phyloP scores from a whole-genome alignment of 2,888 invertebrate genomes.

The Pristionchus arcanus region DNA sequence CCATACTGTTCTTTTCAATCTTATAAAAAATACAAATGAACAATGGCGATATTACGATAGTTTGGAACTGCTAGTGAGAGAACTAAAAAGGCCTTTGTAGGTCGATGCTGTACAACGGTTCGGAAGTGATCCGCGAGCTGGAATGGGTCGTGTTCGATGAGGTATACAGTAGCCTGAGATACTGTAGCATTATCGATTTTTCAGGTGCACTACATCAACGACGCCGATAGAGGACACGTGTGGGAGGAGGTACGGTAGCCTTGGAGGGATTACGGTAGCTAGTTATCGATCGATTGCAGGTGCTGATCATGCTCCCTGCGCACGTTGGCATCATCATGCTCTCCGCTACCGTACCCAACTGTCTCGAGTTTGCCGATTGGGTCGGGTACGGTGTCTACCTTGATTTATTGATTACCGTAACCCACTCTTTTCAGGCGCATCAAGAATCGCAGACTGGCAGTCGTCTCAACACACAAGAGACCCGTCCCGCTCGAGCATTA shows the following conservation, averaged over 20 bases:
- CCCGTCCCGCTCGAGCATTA: constrained; percentile 97
- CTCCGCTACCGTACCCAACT: constrained; percentile 98
- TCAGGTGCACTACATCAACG: constrained; percentile 95
- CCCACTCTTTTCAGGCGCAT: constrained; percentile 79
- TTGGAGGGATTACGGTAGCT: not conserved
- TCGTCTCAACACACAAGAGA: constrained; percentile 92
- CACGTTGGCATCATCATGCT: constrained; percentile 97
- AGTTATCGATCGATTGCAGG: constrained; percentile 79
- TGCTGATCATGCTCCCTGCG: constrained; percentile 93
- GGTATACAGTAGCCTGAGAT: constrained; percentile 62
- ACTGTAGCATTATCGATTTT: not conserved
- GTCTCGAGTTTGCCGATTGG: constrained; percentile 91
- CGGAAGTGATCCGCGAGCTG: constrained; percentile 94
- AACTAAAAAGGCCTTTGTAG: constrained; percentile 69
- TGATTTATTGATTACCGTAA: not conserved
- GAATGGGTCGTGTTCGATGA: constrained; percentile 99
- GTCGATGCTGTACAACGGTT: constrained; percentile 95
- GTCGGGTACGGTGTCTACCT: constrained; percentile 81
- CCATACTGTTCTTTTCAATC: no score
- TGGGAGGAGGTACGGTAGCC: constrained; percentile 90
- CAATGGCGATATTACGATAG: not conserved
- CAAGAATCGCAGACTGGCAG: constrained; percentile 89
- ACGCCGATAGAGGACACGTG: constrained; percentile 96
- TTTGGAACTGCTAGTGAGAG: not conserved
- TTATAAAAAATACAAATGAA: no score